A percentile compares a stretch with the other conserved stretches of the same genome.
Evolutionary conservation across 2,113 vertebrate genomes (phyloP).

Genomic region (Pygoscelis antarcticus): DNA sequence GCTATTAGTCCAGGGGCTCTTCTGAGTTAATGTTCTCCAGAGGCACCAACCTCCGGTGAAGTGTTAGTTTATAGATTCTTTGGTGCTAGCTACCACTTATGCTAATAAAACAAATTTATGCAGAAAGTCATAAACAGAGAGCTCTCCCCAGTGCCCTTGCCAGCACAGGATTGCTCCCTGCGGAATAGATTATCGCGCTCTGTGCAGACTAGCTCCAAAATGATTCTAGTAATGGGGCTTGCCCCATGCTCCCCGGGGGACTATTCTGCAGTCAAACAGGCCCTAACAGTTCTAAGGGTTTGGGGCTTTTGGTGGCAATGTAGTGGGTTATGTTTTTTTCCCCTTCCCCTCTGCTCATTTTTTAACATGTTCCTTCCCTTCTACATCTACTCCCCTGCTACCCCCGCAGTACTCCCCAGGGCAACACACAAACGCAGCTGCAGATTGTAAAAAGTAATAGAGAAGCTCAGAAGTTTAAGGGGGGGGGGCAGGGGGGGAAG

Average conservation of each 20-base stretch:
- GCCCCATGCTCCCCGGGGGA: conserved; percentile 2
- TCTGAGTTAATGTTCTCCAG: neutral
- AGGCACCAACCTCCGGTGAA: neutral
- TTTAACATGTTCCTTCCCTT: neutral
- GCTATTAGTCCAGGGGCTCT: neutral
- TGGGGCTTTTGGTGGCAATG: neutral
- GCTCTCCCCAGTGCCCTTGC: conserved; percentile 67
- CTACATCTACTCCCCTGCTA: neutral
- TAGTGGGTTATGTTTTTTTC: neutral
- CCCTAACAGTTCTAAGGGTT: conserved; percentile 9
- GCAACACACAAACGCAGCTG: conserved; percentile 27
- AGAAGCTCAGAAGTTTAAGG: conserved; percentile 65
- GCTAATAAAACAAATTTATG: conserved; percentile 68
- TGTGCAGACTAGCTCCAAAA: conserved; percentile 29
- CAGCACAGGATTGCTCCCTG: conserved; percentile 52
- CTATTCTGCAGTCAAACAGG: conserved; percentile 38
- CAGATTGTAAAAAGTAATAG: conserved; percentile 22
- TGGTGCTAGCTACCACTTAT: conserved; percentile 46
- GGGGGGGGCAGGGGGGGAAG: neutral
- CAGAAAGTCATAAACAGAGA: conserved; percentile 66
- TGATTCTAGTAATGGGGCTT: conserved; percentile 28
- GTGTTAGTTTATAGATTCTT: conserved; percentile 37
- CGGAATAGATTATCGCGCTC: conserved; percentile 9
- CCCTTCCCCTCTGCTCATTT: neutral
- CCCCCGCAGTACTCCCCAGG: neutral